Percentiles rank a stretch among this genome's conserved stretches.
These are phyloP conservation scores for Amazonetta brasiliensis DNA, from an alignment of 2,797 vertebrate species.

Conservation along the genomic window DNA sequence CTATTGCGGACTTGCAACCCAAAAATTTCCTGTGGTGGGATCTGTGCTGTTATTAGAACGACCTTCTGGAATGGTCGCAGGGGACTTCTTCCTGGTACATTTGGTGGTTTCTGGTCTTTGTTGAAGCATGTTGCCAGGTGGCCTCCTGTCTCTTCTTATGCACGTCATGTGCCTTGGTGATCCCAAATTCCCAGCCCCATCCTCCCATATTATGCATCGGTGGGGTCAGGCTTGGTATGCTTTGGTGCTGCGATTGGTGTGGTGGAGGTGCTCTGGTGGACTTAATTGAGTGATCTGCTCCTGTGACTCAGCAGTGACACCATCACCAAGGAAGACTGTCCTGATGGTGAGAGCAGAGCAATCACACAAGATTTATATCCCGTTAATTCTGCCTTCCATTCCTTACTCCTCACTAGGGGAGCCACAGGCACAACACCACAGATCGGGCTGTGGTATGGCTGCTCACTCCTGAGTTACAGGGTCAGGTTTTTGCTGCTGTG, in stretches of 20 bases:
- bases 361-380: accelerated
- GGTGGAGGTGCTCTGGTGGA: too few relatives aligned
- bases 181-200: too few relatives aligned
- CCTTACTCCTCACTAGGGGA: background rate
- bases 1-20: background rate
- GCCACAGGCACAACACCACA: background rate
- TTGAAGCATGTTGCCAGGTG: background rate
- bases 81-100: background rate
- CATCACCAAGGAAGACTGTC: background rate
- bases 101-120: background rate
- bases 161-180: too few relatives aligned
- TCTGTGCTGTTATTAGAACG: background rate
- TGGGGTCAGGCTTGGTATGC: too few relatives aligned
- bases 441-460: background rate
- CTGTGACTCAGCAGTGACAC: slow-evolving; percentile 6
- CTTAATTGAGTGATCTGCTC: background rate
- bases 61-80: background rate
- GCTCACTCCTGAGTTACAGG: background rate
- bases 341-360: background rate
- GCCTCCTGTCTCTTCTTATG: background rate
- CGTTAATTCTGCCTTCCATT: background rate
- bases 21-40: background rate
- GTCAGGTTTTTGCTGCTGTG: background rate
- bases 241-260: too few relatives aligned
- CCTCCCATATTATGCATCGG: too few relatives aligned